Base-by-base conservation (phyloP, 2,797 vertebrate species). In the Muraenolepis orangiensis region DNA sequence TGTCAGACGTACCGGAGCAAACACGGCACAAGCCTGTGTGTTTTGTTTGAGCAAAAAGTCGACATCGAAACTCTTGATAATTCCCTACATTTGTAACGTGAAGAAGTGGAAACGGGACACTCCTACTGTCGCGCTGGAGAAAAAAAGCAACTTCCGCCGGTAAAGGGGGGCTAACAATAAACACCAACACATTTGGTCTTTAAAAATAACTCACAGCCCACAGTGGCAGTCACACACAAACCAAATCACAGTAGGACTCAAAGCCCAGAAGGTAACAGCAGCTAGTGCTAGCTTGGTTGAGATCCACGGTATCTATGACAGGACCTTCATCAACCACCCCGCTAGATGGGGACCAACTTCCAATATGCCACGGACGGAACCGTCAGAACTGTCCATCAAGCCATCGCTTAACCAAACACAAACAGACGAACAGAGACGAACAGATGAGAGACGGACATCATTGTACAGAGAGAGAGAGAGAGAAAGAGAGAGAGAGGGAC, bases 11-110 rank as follows among this genome's bases (percentile, higher is more conserved):
- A 68, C 36, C 66, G 28, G 13, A 5, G 72, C 66, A 46, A 66
- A 74, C 34, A 30, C n/a, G 36, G 20, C 71, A 40, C 10, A 61
- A 0, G 46, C 4, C 61, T 34, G 64, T 34, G 64, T 16, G 26
- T 13, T 66, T n/a, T 4, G 20, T n/a, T 66, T 26, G 78, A 75
- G 74, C 73, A 69, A 73, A 71, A 82, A 78, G 71, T 74, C 72
- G 70, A 80, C 72, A 81, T 81, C 72, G 83, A 86, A 81, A 86
- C 80, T 90, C 78, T 81, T 80, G 79, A 84, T 89, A 89, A 85
- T 87, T 86, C 80, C 77, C 86, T 86, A 91, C 86, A 90, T 91
- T 92, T 91, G 69, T 11, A 12, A 23, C 18, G 0, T n/a, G 2
- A 23, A 57, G 26, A 26, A 61, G 11, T 26, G 3, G 3, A 61